These are phyloP conservation scores for Coptotermes formosanus DNA, from an alignment of 1,140 invertebrate genomes.

Conservation along the genomic window DNA sequence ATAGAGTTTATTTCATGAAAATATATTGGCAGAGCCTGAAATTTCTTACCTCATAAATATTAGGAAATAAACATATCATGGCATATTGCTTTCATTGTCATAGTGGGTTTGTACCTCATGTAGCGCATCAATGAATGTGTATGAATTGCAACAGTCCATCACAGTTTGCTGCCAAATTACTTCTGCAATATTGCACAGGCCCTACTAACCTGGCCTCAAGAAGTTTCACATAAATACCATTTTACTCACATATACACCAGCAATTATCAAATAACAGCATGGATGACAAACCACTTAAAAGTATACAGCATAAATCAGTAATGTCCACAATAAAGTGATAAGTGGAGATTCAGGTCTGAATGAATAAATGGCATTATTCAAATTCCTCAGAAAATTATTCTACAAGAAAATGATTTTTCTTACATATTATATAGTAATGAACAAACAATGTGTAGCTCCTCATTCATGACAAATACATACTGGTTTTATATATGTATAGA, in stretches of 20 bases:
- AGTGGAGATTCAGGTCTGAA: background rate
- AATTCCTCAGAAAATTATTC: background rate
- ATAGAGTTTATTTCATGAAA: no score
- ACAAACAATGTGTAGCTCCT: background rate
- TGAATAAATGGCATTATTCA: background rate
- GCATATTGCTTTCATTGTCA: background rate
- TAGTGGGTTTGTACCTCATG: background rate
- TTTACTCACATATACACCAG: background rate
- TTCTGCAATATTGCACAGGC: conserved; percentile 1
- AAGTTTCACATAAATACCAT: background rate
- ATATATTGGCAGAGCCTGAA: no score
- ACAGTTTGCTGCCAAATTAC: background rate
- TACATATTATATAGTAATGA: background rate
- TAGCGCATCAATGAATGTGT: background rate
- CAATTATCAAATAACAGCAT: background rate
- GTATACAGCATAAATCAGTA: background rate
- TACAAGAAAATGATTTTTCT: background rate
- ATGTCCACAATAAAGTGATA: background rate
- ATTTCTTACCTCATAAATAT: no score
- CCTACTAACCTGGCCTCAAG: background rate
- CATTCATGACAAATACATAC: background rate
- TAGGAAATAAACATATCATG: no score
- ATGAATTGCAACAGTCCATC: background rate
- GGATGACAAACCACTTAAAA: background rate
- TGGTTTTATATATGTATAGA: no score